A percentile compares a stretch with the other conserved stretches of the same genome.
Evolutionary conservation across 1,140 invertebrate species (phyloP).

Genomic region (Rhyzopertha dominica): DNA sequence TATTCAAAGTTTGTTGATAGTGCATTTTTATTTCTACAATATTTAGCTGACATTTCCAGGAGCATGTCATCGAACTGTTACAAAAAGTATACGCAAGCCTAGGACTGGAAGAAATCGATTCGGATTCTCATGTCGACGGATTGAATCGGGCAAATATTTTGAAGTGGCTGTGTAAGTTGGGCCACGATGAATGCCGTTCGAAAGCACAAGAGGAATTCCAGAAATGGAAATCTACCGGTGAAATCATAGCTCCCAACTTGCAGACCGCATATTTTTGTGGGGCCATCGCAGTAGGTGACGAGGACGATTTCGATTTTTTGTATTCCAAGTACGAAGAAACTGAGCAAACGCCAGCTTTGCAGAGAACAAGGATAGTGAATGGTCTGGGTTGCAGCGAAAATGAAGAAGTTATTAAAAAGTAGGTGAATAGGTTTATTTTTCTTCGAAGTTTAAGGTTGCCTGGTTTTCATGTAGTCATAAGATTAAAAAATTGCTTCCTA

Average conservation of each 20-base stretch:
- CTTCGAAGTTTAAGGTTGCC: too few relatives aligned
- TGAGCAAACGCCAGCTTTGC: not conserved
- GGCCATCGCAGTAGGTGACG: not conserved
- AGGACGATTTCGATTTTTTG: not conserved
- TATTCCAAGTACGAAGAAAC: not conserved
- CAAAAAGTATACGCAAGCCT: conserved; percentile 31
- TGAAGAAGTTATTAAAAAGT: conserved; percentile 1
- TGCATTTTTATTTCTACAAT: too few relatives aligned
- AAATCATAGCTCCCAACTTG: not conserved
- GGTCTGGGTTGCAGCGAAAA: not conserved
- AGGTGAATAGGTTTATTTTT: too few relatives aligned
- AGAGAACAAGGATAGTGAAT: not conserved
- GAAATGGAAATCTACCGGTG: not conserved
- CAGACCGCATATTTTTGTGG: not conserved
- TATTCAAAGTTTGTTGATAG: too few relatives aligned
- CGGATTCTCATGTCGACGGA: conserved; percentile 36
- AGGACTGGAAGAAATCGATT: conserved; percentile 21
- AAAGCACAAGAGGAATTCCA: conserved; percentile 35
- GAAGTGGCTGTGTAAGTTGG: conserved; percentile 50
- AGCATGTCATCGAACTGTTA: too few relatives aligned
- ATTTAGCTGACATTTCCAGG: too few relatives aligned
- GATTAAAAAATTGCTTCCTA: too few relatives aligned
- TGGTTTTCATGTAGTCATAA: too few relatives aligned
- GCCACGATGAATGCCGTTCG: conserved; percentile 45
- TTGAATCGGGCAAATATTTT: conserved; percentile 44